These are phyloP conservation scores for Beris morrisii DNA, from an alignment of 2,888 invertebrate genomes.

Conservation along the genomic window DNA sequence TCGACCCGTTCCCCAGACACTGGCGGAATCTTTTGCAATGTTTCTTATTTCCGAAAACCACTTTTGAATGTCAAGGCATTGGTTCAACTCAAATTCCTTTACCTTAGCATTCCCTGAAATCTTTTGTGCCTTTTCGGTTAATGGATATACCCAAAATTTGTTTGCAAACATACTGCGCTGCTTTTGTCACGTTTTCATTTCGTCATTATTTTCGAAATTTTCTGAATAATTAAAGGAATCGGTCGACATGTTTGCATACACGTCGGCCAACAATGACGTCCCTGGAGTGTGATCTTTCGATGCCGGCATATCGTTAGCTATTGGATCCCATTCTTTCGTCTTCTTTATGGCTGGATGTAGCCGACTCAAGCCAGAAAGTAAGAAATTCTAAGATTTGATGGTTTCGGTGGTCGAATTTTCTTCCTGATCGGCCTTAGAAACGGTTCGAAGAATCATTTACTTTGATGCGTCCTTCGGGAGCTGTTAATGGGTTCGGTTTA, in stretches of 20 bases:
- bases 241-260: slow-evolving; percentile 30
- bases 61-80: too few relatives aligned
- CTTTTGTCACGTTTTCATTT: slow-evolving; percentile 12
- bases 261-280: not conserved
- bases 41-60: too few relatives aligned
- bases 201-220: slow-evolving; percentile 18
- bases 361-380: not conserved
- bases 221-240: slow-evolving; percentile 19
- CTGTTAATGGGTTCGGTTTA: slow-evolving; percentile 14
- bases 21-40: too few relatives aligned
- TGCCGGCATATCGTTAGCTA: slow-evolving; percentile 30
- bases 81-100: too few relatives aligned
- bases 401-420: slow-evolving; percentile 21
- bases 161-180: slow-evolving; percentile 29
- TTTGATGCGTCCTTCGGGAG: slow-evolving; percentile 23
- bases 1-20: too few relatives aligned
- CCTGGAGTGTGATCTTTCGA: slow-evolving; percentile 29
- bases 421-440: not conserved
- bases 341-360: not conserved
- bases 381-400: slow-evolving; percentile 20
- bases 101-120: too few relatives aligned
- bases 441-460: slow-evolving; percentile 1
- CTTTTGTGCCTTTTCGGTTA: too few relatives aligned
- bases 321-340: slow-evolving; percentile 24
- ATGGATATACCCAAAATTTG: slow-evolving; percentile 6